Evolutionary conservation across 2,113 vertebrate genomes (phyloP), one percentile per base, ranked within the genome.

Genomic region (Neogale vison): DNA sequence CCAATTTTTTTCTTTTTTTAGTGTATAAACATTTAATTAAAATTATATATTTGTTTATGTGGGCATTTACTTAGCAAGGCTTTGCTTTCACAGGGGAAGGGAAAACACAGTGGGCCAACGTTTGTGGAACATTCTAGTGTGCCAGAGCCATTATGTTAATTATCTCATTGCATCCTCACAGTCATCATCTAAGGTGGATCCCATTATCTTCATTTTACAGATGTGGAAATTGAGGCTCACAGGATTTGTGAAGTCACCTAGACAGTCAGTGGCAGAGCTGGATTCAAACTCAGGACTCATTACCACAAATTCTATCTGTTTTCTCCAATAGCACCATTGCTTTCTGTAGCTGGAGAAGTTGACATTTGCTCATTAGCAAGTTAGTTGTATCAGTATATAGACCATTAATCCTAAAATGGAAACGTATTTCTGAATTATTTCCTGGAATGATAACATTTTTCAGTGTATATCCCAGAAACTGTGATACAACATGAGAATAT

Each of bases 1-100:
- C 67, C 93, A 63, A 15, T 88, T 91, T 92, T 92, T 96, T 88
- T 84, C 90, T 92, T 96, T 91, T 92, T 92, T 81, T 63, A 91
- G 61, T 31, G 24, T 91, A 47, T 84, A 94, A 93, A 89, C 18
- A 55, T 90, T 97, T 97, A 71, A 93, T 98, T 93, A 93, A 83
- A 84, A 61, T 93, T 65, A 69, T n/a, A 86, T 72, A 29, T 94
- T 95, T 97, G 67, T 88, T 47, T 77, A 3, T 59, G 85, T 82
- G 61, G 72, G 47, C 12, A 36, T 89, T 95, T 24, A 82, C 50
- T 77, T 95, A 94, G 50, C 42, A 65, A 74, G 50, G 4, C 71
- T 87, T 92, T 92, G 94, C 50, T 94, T 88, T 93, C 55, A 83
- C 24, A 29, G 47, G 21, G 26, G 55, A 87, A 18, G 39, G 52